A percentile compares a stretch with the other conserved stretches of the same genome.
Conservation (phyloP, 2,888 invertebrate species). For the Athripsodes cinereus region DNA sequence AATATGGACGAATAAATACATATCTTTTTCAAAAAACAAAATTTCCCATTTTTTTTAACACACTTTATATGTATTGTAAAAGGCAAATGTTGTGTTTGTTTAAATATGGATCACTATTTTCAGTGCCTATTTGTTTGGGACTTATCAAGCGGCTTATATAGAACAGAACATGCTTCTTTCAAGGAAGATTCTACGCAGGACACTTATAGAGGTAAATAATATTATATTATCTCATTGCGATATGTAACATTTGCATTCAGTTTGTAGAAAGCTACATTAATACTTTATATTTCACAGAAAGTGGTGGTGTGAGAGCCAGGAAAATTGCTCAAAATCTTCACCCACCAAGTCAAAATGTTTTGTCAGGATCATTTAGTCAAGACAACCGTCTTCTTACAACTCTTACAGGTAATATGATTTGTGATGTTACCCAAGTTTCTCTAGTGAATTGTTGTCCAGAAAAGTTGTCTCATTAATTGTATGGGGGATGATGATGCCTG, state of each 20-base stretch:
- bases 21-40: no score
- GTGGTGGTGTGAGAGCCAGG: constrained; percentile 44
- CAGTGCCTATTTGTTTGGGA: constrained; percentile 50
- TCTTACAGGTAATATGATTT: constrained; percentile 43
- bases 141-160: constrained; percentile 44
- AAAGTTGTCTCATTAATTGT: not conserved
- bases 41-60: not conserved
- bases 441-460: no score
- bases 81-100: no score
- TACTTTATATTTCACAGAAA: constrained; percentile 32
- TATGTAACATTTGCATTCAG: no score
- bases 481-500: no score
- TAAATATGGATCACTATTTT: no score
- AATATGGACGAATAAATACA: no score
- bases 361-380: constrained; percentile 39
- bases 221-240: not conserved
- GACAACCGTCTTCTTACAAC: constrained; percentile 46
- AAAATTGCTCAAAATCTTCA: constrained; percentile 42
- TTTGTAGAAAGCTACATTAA: not conserved
- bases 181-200: constrained; percentile 47
- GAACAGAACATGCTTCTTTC: constrained; percentile 46
- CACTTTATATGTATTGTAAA: not conserved
- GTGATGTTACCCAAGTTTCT: no score
- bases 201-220: constrained; percentile 41
- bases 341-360: constrained; percentile 28